Percentiles rank a stretch among this genome's conserved stretches.
phyloP scores from a whole-genome alignment of 1,140 invertebrate genomes.

The Eufriesea mexicana region DNA sequence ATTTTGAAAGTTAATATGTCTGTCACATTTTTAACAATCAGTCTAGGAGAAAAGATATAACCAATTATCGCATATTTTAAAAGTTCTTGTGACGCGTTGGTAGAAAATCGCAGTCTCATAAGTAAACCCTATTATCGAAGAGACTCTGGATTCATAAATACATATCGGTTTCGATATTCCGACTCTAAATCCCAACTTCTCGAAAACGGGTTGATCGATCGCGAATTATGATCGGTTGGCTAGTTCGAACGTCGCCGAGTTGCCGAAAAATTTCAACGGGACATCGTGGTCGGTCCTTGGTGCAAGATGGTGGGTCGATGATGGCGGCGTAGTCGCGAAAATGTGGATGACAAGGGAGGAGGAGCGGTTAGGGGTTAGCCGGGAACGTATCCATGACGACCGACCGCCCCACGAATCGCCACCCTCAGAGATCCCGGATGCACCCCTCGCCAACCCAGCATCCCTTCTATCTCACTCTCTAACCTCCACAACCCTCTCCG shows the following conservation, averaged over 20 bases:
- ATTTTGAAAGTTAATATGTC: too few relatives aligned
- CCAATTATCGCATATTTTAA: too few relatives aligned
- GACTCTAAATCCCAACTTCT: neutral
- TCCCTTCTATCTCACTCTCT: constrained; percentile 49
- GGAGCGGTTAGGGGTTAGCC: constrained; percentile 76
- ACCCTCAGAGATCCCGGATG: constrained; percentile 78
- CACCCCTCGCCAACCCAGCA: constrained; percentile 70
- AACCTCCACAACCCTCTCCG: constrained; percentile 32
- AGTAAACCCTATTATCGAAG: too few relatives aligned
- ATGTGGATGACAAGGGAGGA: constrained; percentile 68
- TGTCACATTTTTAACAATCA: too few relatives aligned
- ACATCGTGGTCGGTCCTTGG: constrained; percentile 41
- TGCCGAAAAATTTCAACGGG: constrained; percentile 54
- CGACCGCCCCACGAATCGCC: constrained; percentile 79
- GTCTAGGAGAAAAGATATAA: too few relatives aligned
- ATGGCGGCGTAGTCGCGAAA: constrained; percentile 78
- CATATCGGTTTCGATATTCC: too few relatives aligned
- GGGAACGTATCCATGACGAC: constrained; percentile 81
- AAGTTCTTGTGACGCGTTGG: too few relatives aligned
- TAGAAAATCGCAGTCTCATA: too few relatives aligned
- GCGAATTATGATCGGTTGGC: neutral
- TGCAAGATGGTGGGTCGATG: constrained; percentile 82
- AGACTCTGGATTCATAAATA: too few relatives aligned
- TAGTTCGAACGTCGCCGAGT: neutral
- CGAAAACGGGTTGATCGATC: neutral